Evolutionary conservation across 2,888 invertebrate genomes (phyloP), one percentile per base, ranked within the genome.

Genomic region (Sinohyriopsis cumingii): DNA sequence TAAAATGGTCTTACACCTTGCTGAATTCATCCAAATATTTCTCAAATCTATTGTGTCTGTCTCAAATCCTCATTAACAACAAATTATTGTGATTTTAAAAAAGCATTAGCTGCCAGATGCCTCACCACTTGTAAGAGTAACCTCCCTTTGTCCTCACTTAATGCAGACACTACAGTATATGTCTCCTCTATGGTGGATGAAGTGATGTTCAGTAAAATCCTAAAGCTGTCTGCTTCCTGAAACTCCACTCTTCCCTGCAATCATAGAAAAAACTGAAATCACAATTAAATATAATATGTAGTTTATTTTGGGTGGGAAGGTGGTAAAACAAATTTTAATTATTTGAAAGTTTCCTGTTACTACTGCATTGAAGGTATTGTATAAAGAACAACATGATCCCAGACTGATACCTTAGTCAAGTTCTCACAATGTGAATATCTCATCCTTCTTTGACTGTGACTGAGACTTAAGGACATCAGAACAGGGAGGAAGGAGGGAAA

Each of bases 111-210:
- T 20, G 20, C 59, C 19, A 28, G 20, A 15, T 19, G n/a, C 77
- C 86, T 80, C 81, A 88, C 89, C 75, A 88, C 79, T 76, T 89
- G 87, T 57, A 89, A 72, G 24, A 89, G 82, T 54, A 88, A 71
- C 15, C 81, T 80, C 25, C 83, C 84, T 56, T 84, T 77, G 69
- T 82, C 75, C 19, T 81, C 72, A 7, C 79, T 71, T 55, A 87
- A 71, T 59, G 86, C 82, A 59, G 87, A 81, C 12, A 84, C 73
- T 9, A 88, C 84, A n/a, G 79, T 79, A 28, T 88, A 84, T 5
- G 87, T 85, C 15, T 85, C 82, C 45, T 84, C 81, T 28, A 86
- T 76, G 55, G 79, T 77, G 9, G 85, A 82, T 1, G 88, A 82
- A 15, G 86, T 83, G 55, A 88, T 83, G 74, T 88, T 87, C 53